Evolutionary conservation across 2,888 invertebrate genomes (phyloP).

Genomic region (Caenorhabditis drosophilae): DNA sequence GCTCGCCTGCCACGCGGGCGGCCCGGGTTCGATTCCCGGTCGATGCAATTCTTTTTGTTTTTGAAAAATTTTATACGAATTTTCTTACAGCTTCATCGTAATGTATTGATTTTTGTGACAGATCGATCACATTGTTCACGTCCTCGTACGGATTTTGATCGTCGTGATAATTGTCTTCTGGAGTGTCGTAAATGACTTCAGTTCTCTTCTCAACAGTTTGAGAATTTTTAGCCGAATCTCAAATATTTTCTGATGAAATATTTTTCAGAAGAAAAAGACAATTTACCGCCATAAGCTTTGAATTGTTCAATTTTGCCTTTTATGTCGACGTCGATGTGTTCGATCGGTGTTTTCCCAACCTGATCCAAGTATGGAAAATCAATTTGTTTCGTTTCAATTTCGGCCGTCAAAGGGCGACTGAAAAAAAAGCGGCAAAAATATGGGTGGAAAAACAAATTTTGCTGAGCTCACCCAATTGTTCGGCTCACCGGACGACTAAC

Average conservation of each 20-base stretch:
- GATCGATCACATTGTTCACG: too few species aligned
- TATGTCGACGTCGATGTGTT: constrained; percentile 18
- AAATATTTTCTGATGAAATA: too few species aligned
- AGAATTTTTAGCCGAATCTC: constrained; percentile 27
- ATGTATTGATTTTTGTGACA: too few species aligned
- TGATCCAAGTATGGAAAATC: constrained; percentile 25
- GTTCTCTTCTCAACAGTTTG: constrained; percentile 15
- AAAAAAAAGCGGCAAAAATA: too few species aligned
- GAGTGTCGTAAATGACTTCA: constrained; percentile 20
- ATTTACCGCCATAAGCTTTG: constrained; percentile 27
- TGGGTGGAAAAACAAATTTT: not conserved
- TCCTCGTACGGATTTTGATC: not conserved
- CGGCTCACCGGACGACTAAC: constrained; percentile 29
- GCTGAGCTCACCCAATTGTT: constrained; percentile 7
- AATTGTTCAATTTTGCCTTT: constrained; percentile 25
- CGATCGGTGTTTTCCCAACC: not conserved
- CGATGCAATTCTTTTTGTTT: constrained; percentile 47
- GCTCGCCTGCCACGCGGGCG: constrained; percentile 68
- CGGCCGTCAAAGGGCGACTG: constrained; percentile 24
- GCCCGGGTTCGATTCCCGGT: constrained; percentile 68
- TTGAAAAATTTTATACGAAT: not conserved
- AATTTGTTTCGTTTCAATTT: constrained; percentile 13
- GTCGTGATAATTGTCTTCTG: constrained; percentile 1
- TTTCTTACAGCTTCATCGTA: too few species aligned
- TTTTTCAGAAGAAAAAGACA: not conserved